Evolutionary conservation across 2,888 invertebrate genomes (phyloP).

Genomic region (Aporophyla lueneburgensis): DNA sequence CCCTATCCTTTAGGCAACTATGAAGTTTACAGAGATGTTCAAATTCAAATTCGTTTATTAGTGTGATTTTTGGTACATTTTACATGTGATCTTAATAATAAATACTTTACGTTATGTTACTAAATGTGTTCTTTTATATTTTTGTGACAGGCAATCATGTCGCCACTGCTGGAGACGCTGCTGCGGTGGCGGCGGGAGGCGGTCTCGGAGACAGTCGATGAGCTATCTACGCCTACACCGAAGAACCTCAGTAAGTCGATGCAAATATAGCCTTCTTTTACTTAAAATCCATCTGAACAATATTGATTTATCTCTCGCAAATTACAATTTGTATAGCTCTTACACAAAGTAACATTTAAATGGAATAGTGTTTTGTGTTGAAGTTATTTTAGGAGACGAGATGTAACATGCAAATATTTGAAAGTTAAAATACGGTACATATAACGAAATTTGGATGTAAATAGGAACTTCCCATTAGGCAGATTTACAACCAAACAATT

Average conservation of each 20-base stretch:
- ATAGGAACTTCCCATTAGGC: background rate
- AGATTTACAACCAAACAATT: no score
- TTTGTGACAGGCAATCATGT: conserved; percentile 78
- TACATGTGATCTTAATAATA: no score
- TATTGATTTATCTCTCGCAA: conserved; percentile 3
- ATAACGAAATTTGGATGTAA: background rate
- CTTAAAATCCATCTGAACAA: background rate
- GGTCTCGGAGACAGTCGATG: conserved; percentile 62
- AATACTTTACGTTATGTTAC: no score
- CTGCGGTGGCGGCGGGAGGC: conserved; percentile 87
- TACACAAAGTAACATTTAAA: background rate
- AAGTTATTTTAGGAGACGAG: background rate
- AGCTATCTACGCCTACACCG: conserved; percentile 47
- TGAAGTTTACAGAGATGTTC: background rate
- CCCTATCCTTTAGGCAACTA: background rate
- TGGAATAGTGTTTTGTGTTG: background rate
- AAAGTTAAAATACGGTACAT: background rate
- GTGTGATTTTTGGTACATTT: no score
- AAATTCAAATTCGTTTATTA: no score
- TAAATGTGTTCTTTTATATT: background rate
- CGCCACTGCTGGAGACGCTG: conserved; percentile 81
- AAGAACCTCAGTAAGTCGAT: conserved; percentile 58
- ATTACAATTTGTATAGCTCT: background rate
- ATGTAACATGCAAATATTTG: background rate
- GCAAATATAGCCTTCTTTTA: conserved; percentile 44